These are phyloP conservation scores for Eleginops maclovinus DNA, from an alignment of 2,113 vertebrate species.

Conservation along the genomic window DNA sequence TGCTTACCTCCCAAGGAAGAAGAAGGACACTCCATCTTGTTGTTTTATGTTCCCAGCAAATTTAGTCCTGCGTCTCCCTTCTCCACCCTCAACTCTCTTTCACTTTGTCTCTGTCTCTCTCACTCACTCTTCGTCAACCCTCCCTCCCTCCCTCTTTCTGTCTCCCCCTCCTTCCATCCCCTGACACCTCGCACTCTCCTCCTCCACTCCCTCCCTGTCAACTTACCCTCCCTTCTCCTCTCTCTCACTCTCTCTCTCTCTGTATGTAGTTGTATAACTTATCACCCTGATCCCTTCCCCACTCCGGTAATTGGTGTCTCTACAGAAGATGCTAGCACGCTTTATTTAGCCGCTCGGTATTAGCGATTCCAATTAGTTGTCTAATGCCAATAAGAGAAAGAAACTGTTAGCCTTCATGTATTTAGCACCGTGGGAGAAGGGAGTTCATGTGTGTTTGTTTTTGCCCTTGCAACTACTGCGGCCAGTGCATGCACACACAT, in stretches of 20 bases:
- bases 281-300: conserved; percentile 68
- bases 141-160: conserved; percentile 41
- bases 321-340: conserved; percentile 66
- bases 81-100: conserved; percentile 75
- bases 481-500: neutral
- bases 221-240: conserved; percentile 37
- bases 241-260: conserved; percentile 12
- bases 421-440: conserved; percentile 32
- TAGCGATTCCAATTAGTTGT: conserved; percentile 67
- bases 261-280: conserved; percentile 73
- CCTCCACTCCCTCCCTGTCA: conserved; percentile 41
- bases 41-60: conserved; percentile 78
- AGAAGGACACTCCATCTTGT: conserved; percentile 75
- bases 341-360: conserved; percentile 72
- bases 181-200: conserved; percentile 40
- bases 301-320: conserved; percentile 73
- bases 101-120: conserved; percentile 69
- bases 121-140: conserved; percentile 59
- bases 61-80: conserved; percentile 74
- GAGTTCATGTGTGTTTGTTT: conserved; percentile 44
- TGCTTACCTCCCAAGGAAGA: conserved; percentile 76
- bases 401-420: conserved; percentile 48
- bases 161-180: conserved; percentile 23
- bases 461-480: conserved; percentile 55
- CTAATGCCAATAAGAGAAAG: conserved; percentile 62